Percentiles rank a stretch among this genome's conserved stretches.
Evolutionary conservation across 2,797 vertebrate genomes (phyloP).

Genomic region (Gouania willdenowi): DNA sequence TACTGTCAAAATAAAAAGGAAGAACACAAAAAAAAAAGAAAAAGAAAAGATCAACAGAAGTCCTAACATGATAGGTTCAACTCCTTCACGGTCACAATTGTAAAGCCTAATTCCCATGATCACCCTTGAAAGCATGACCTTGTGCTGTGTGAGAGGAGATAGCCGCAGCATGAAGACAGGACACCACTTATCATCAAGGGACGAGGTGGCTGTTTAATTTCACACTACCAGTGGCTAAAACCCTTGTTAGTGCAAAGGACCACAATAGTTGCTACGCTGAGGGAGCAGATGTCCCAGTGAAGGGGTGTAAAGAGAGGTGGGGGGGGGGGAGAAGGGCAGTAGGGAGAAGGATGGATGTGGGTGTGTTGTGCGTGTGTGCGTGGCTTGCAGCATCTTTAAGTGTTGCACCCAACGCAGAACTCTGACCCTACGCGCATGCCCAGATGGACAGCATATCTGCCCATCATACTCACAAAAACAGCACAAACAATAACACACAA

Average conservation of each 20-base stretch:
- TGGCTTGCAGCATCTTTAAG: constrained; percentile 26
- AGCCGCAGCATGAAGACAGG: constrained; percentile 66
- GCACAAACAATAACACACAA: constrained; percentile 14
- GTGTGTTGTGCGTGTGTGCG: constrained; percentile 12
- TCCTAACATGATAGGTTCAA: constrained; percentile 18
- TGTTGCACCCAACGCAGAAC: constrained; percentile 37
- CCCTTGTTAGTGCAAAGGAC: constrained; percentile 64
- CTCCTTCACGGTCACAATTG: constrained; percentile 31
- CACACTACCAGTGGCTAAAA: constrained; percentile 73
- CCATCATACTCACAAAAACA: constrained; percentile 8
- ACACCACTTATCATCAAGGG: constrained; percentile 72
- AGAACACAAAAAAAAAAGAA: constrained; percentile 10
- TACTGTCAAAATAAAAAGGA: constrained; percentile 15
- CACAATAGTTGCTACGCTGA: constrained; percentile 66
- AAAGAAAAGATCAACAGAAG: not conserved
- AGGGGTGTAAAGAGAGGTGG: constrained; percentile 64
- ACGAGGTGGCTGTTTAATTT: constrained; percentile 73
- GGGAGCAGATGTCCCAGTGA: constrained; percentile 71
- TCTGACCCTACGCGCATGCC: constrained; percentile 39
- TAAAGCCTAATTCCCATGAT: constrained; percentile 69
- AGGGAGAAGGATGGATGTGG: constrained; percentile 27
- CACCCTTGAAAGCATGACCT: constrained; percentile 70
- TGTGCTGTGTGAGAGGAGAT: constrained; percentile 68
- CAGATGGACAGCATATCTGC: constrained; percentile 11
- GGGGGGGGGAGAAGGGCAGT: constrained; percentile 36